Evolutionary conservation across 2,888 invertebrate genomes (phyloP).

Genomic region (Lasius fuliginosus): DNA sequence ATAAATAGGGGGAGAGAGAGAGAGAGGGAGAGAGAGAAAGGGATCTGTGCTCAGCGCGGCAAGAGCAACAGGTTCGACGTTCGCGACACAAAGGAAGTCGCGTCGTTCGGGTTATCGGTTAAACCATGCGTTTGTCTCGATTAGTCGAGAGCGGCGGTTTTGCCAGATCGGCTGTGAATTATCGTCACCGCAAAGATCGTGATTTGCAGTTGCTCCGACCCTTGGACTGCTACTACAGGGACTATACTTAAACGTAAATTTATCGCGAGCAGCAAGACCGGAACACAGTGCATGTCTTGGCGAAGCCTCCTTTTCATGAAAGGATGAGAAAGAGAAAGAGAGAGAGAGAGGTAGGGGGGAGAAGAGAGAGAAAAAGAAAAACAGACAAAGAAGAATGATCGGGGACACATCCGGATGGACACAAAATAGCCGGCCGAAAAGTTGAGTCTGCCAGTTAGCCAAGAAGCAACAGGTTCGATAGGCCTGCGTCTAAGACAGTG

Average conservation of each 20-base stretch:
- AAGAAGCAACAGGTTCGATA: conserved; percentile 70
- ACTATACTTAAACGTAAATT: conserved; percentile 39
- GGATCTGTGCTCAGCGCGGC: conserved; percentile 41
- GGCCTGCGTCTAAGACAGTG: conserved; percentile 53
- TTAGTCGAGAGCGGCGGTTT: conserved; percentile 66
- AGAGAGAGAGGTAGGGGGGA: neutral
- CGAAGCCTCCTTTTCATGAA: conserved; percentile 29
- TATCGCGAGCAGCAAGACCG: conserved; percentile 16
- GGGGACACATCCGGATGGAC: conserved; percentile 11
- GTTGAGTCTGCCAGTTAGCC: conserved; percentile 44
- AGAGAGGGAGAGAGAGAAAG: conserved; percentile 10
- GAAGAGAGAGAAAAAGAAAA: neutral
- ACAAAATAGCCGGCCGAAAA: conserved; percentile 26
- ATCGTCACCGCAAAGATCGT: conserved; percentile 31
- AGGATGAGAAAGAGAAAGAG: neutral
- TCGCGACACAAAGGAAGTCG: conserved; percentile 61
- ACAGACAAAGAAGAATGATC: neutral
- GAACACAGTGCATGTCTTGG: conserved; percentile 32
- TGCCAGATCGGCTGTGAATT: conserved; percentile 50
- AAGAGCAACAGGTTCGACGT: conserved; percentile 72
- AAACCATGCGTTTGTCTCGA: conserved; percentile 66
- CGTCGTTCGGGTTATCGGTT: conserved; percentile 53
- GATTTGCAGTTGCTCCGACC: conserved; percentile 25
- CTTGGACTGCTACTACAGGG: neutral
- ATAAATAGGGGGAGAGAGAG: neutral